These are phyloP conservation scores for Galagoides demidoff DNA, from an alignment of 2,797 vertebrate genomes.

Conservation along the genomic window DNA sequence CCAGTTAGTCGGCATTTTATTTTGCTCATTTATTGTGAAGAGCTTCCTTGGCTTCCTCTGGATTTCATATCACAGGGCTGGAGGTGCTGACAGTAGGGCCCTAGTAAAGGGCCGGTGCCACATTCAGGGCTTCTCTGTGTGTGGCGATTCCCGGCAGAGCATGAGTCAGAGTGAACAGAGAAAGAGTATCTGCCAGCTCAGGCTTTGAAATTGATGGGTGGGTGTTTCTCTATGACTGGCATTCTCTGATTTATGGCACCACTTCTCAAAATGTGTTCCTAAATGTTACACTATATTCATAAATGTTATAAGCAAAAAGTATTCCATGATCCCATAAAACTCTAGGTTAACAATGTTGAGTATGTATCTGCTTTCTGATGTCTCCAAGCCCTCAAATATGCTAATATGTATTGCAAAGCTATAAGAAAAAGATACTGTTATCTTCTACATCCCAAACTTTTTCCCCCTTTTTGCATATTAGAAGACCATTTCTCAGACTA, in stretches of 20 bases:
- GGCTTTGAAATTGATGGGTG: not conserved
- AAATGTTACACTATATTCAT: not conserved
- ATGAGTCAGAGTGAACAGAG: not conserved
- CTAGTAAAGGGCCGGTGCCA: not conserved
- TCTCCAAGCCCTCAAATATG: not conserved
- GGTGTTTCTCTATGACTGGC: not conserved
- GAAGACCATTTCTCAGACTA: not conserved
- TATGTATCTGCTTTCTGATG: not conserved
- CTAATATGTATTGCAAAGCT: not conserved
- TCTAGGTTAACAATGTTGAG: not conserved
- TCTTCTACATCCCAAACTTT: not conserved
- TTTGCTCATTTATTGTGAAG: constrained; percentile 13
- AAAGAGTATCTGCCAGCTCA: not conserved
- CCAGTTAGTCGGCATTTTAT: not conserved
- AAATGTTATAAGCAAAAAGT: not conserved
- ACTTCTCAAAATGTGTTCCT: not conserved
- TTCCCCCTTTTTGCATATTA: not conserved
- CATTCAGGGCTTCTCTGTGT: not conserved
- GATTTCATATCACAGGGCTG: not conserved
- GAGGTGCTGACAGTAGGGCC: not conserved
- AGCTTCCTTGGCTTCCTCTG: not conserved
- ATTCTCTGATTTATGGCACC: not conserved
- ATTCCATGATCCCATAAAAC: not conserved
- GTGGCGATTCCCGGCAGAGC: too few species aligned
- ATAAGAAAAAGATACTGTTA: not conserved